Evolutionary conservation across 2,113 vertebrate species (phyloP).

Genomic region (Sceloporus undulatus): DNA sequence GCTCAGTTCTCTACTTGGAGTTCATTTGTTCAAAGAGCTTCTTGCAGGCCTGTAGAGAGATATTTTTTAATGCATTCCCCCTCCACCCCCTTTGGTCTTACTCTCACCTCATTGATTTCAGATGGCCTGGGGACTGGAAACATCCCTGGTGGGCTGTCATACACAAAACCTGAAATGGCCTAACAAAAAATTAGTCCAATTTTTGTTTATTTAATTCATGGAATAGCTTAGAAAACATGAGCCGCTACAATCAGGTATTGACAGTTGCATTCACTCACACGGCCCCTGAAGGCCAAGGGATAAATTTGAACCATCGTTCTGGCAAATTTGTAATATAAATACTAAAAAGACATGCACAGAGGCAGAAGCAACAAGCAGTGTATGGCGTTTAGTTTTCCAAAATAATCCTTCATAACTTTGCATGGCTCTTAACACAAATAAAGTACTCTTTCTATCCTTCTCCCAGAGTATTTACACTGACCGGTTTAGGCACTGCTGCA

Average conservation of each 20-base stretch:
- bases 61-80: neutral
- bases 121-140: neutral
- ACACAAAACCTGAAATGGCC: neutral
- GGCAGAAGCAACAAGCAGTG: constrained; percentile 65
- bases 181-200: constrained; percentile 59
- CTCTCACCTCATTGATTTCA: neutral
- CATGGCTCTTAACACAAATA: neutral
- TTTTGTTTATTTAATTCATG: constrained; percentile 75
- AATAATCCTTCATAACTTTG: constrained; percentile 24
- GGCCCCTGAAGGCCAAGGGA: constrained; percentile 20
- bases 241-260: constrained; percentile 68
- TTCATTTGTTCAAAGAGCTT: constrained; percentile 1
- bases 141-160: neutral
- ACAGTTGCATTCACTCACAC: constrained; percentile 39
- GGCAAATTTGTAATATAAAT: constrained; percentile 83
- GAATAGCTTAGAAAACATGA: constrained; percentile 74
- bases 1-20: constrained; percentile 23
- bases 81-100: neutral
- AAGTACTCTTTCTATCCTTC: neutral
- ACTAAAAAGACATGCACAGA: constrained; percentile 76
- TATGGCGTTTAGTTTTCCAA: constrained; percentile 35
- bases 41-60: neutral
- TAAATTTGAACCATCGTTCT: constrained; percentile 64
- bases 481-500: neutral
- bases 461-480: constrained; percentile 33